Evolutionary conservation across 2,797 vertebrate genomes (phyloP), one percentile per base, ranked within the genome.

Genomic region (Myotis vivesi): DNA sequence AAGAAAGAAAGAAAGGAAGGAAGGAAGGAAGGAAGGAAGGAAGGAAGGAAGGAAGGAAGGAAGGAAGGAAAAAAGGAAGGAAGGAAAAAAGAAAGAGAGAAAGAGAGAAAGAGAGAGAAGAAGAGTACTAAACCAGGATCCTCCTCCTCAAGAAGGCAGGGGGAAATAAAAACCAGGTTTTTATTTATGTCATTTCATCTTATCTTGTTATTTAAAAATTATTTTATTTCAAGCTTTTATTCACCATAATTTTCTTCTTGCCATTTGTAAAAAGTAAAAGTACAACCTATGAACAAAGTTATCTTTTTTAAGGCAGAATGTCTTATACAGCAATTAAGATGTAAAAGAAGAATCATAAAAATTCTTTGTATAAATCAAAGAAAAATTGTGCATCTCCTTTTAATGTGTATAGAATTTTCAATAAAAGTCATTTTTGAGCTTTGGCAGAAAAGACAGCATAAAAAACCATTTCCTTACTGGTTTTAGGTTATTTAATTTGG

Each of bases 361-460:
- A 46, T 46, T 87, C 2, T 83, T 33, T 79, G 36, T n/a, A 68
- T 41, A 93, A 83, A 87, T 33, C 76, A 82, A 95, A 91, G 3
- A 86, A 72, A 62, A 73, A 33, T 0, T n/a, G 28, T 82, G 19
- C 3, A 76, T 4, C 20, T 2, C 0, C 0, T 73, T 93, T 86
- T 89, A 86, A 76, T 59, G 25, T 69, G 3, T 72, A 66, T 69
- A 15, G 28, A 5, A 79, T 88, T 86, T 94, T 38, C 20, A 71
- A 4, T 73, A 69, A 91, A 94, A 92, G 4, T 77, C 0, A 46
- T 38, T 15, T 75, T 82, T 41, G 23, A 33, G 3, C 15, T 91
- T 94, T 87, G 2, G 10, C 13, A 89, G 9, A 81, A 92, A 83
- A 91, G 6, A 69, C 10, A 38, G 41, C 15, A 20, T 88, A 9